Percentiles rank a stretch among this genome's conserved stretches.
Conservation (phyloP, 2,113 vertebrate genomes). For the Gymnocephalus cernua region DNA sequence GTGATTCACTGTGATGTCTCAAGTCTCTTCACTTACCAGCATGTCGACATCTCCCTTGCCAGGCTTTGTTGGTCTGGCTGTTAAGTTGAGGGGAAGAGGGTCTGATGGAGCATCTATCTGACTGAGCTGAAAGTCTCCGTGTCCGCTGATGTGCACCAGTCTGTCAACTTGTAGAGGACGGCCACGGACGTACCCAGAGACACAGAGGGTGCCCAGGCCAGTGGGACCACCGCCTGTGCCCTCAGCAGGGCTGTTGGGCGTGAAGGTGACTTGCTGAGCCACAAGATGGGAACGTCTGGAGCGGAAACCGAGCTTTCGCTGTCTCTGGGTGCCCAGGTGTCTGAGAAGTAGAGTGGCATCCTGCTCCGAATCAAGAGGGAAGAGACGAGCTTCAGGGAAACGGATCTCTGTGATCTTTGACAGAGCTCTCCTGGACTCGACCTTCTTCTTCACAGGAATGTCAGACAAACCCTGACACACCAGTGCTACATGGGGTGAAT, state of each 20-base stretch:
- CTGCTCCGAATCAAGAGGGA: conserved; percentile 89
- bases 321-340: conserved; percentile 91
- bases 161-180: conserved; percentile 88
- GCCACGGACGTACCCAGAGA: conserved; percentile 94
- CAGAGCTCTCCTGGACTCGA: conserved; percentile 88
- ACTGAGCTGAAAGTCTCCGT: conserved; percentile 95
- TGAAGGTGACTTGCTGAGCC: conserved; percentile 85
- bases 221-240: conserved; percentile 68
- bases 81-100: conserved; percentile 87
- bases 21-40: conserved; percentile 76
- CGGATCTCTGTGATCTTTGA: conserved; percentile 88
- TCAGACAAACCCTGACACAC: conserved; percentile 89
- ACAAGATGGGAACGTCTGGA: conserved; percentile 90
- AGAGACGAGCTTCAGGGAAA: conserved; percentile 90
- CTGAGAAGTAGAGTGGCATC: conserved; percentile 89
- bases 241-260: conserved; percentile 70
- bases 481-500: conserved; percentile 79
- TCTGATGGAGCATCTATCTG: conserved; percentile 92
- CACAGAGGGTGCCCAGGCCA: conserved; percentile 88
- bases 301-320: conserved; percentile 90
- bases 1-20: background rate
- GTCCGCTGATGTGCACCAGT: conserved; percentile 92
- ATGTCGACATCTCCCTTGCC: conserved; percentile 85
- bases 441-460: conserved; percentile 89
- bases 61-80: conserved; percentile 75